Percentiles rank a stretch among this genome's conserved stretches.
These are phyloP conservation scores for Camelus dromedarius DNA, from an alignment of 2,113 vertebrate species.

Conservation along the genomic window DNA sequence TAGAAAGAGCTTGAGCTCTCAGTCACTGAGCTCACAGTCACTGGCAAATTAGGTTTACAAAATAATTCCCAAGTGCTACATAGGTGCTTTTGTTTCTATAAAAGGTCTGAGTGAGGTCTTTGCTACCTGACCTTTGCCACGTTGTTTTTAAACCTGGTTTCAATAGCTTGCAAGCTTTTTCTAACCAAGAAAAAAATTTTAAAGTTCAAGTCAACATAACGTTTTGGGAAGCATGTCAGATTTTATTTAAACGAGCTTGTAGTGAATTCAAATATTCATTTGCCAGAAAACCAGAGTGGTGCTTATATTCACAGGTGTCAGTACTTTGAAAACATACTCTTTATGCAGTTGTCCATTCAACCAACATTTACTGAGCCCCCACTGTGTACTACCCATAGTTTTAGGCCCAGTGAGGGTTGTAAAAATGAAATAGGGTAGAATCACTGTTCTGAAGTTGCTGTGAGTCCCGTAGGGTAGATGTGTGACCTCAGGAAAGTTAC, in stretches of 20 bases:
- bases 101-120: slow-evolving; percentile 41
- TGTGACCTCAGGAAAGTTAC: not conserved
- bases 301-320: not conserved
- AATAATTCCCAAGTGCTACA: not conserved
- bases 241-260: slow-evolving; percentile 45
- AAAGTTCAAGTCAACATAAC: slow-evolving; percentile 28
- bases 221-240: slow-evolving; percentile 32
- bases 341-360: not conserved
- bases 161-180: slow-evolving; percentile 45
- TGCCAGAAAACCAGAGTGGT: not conserved
- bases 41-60: slow-evolving; percentile 37
- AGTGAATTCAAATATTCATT: slow-evolving; percentile 49
- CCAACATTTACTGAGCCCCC: not conserved
- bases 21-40: slow-evolving; percentile 22
- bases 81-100: slow-evolving; percentile 53
- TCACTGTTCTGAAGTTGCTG: not conserved
- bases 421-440: not conserved
- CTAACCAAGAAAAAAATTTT: slow-evolving; percentile 47
- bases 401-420: not conserved
- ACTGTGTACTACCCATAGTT: not conserved
- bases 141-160: slow-evolving; percentile 59
- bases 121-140: slow-evolving; percentile 20
- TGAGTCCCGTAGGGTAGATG: not conserved
- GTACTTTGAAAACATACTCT: slow-evolving; percentile 1
- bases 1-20: not conserved